Conservation (phyloP, 2,113 vertebrate genomes). For the Macrotus californicus region DNA sequence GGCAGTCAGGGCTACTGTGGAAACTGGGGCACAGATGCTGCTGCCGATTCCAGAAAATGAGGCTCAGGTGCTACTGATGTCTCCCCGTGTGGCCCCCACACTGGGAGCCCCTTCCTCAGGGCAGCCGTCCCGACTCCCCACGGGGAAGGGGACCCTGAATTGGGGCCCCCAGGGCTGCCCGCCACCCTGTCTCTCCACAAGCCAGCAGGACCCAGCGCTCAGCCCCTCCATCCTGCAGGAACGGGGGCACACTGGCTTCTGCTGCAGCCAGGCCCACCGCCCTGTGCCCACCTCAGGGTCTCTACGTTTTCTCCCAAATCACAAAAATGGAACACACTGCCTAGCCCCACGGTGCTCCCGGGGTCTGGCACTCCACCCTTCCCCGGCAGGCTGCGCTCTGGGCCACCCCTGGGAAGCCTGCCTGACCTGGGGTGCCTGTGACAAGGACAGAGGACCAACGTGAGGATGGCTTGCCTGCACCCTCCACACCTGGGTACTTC, state of each 20-base stretch:
- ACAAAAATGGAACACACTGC: not conserved
- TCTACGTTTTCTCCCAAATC: not conserved
- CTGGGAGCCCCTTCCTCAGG: not conserved
- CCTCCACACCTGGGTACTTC: not conserved
- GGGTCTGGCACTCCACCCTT: fast-evolving
- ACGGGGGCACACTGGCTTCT: not conserved
- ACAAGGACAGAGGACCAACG: fast-evolving
- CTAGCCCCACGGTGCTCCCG: no score
- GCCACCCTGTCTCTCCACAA: not conserved
- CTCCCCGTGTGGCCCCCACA: fast-evolving
- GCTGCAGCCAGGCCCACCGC: not conserved
- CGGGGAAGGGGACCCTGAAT: not conserved
- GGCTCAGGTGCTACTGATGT: not conserved
- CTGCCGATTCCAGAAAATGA: not conserved
- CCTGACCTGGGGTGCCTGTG: not conserved
- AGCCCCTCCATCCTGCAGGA: not conserved
- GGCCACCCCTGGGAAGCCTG: no score
- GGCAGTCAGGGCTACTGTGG: not conserved
- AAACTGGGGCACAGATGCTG: not conserved
- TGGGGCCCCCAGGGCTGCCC: not conserved
- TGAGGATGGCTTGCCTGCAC: no score
- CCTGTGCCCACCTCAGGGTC: not conserved
- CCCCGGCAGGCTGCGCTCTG: not conserved
- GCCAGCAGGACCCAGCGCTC: not conserved
- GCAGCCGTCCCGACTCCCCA: not conserved